Base-by-base conservation (phyloP, 2,888 invertebrate genomes). In the Erannis defoliaria region DNA sequence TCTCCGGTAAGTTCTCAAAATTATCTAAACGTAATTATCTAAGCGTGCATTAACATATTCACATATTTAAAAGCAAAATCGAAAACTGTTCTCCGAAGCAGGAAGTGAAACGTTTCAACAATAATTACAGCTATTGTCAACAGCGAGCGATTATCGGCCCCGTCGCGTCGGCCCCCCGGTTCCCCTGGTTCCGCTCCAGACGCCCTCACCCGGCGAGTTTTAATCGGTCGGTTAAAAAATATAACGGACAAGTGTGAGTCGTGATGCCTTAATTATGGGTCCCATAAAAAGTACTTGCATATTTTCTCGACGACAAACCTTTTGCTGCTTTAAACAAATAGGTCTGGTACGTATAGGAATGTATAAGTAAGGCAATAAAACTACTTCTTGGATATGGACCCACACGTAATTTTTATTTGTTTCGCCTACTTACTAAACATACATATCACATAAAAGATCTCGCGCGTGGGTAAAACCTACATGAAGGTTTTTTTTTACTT, bases 41-140 rank as follows among this genome's bases (percentile, higher is more conserved):
- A 10, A 12, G 3, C n/a, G n/a, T 10, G 3, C 12, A 33, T n/a
- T 12, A 19, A 10, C 9, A 18, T 4, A 42, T 21, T 42, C 42
- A 21, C 21, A 42, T 21, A 21, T 19, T 40, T 42, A 12, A 42
- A 46, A 31, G 16, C 18, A 31, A 31, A 46, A 31, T 5, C 31
- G 31, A 59, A 35, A 40, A 57, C 50, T 51, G 58, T 43, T 56
- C 55, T 56, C 18, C 16, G 42, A 50, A 46, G 42, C 53, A 65
- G 70, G 70, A 76, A 79, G 73, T 74, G 64, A 62, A 69, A 69
- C 72, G 75, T 78, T 74, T 70, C 69, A 71, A 66, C 70, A 72
- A 77, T 81, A 81, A 84, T 84, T 81, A 73, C 80, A 67, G 67
- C 65, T 76, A 82, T 84, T 85, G 84, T 84, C 78, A 79, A 77